These are phyloP conservation scores for Lottia gigantea DNA, from an alignment of 2,888 invertebrate genomes.

Conservation along the genomic window DNA sequence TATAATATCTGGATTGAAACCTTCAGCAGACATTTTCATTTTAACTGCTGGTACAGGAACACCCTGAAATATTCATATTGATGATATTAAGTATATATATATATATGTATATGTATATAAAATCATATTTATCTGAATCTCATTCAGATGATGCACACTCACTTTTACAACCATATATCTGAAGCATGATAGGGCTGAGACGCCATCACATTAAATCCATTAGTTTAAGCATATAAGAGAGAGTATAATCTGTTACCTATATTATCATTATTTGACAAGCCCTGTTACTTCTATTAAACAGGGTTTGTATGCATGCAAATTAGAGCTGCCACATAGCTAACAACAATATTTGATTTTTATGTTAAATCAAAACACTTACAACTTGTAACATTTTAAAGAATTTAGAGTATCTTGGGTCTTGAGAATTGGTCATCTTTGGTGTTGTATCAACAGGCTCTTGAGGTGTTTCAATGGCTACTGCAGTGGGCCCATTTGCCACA, in stretches of 20 bases:
- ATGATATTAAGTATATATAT: background rate
- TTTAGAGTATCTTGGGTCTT: conserved; percentile 78
- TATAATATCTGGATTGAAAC: conserved; percentile 80
- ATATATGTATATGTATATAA: background rate
- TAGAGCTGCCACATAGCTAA: no score
- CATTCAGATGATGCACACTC: no score
- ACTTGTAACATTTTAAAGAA: conserved; percentile 91
- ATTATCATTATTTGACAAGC: no score
- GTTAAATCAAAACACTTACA: conserved; percentile 66
- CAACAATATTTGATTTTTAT: no score
- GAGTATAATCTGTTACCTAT: background rate
- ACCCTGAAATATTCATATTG: conserved; percentile 66
- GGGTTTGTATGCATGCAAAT: no score
- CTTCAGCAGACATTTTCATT: conserved; percentile 84
- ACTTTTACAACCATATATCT: no score
- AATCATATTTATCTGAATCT: no score
- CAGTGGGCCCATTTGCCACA: conserved; percentile 25
- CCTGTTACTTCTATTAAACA: no score
- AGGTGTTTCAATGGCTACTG: conserved; percentile 27
- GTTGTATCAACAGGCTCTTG: conserved; percentile 24
- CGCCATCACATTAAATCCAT: no score
- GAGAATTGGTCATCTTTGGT: conserved; percentile 59
- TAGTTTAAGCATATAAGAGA: background rate
- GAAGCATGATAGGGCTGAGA: no score
- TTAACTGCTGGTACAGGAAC: conserved; percentile 86